Evolutionary conservation across 2,797 vertebrate genomes (phyloP), one percentile per base, ranked within the genome.

Genomic region (Acanthurus leucopareius): DNA sequence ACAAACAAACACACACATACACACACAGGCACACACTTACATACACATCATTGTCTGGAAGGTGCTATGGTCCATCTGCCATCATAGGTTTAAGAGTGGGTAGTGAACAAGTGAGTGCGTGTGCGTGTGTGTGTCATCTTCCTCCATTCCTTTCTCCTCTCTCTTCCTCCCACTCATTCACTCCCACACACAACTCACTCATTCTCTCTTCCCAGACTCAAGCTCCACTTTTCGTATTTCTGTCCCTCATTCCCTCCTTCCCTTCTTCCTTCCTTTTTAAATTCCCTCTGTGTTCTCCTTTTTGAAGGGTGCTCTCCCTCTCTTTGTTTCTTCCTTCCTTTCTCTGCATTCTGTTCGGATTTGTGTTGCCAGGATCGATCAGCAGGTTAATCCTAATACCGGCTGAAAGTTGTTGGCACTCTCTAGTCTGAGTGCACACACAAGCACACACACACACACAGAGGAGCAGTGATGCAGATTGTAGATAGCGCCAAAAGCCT

Each of bases 341-440:
- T 28, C 51, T 28, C 20, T 22, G 57, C 61, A 44, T 69, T 42
- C 15, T 75, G 49, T 25, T 63, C n/a, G 70, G 73, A 53, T 86
- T 64, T 76, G 53, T 79, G 69, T 75, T 86, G 82, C 80, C 86
- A 89, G 66, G 53, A 89, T 86, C 38, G 66, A 89, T 91, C 85
- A 72, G 78, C 32, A 84, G 68, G 80, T 87, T 89, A 79, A 89
- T 91, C 80, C 84, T 89, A 82, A 90, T 86, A 66, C 80, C 64
- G 70, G 78, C 75, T 69, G 82, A 88, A 77, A 89, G 89, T 51
- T 88, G 63, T 65, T 88, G 86, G 84, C 82, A 66, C 70, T 76
- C 62, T 56, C 22, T 64, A 54, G 67, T 72, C 54, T 65, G 57
- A 54, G 61, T 57, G 53, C 20, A 58, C 47, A 45, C 48, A 63